Percentiles rank a stretch among this genome's conserved stretches.
Conservation (phyloP, 64 coral and sea anemone genomes). For the Actinia equina region DNA sequence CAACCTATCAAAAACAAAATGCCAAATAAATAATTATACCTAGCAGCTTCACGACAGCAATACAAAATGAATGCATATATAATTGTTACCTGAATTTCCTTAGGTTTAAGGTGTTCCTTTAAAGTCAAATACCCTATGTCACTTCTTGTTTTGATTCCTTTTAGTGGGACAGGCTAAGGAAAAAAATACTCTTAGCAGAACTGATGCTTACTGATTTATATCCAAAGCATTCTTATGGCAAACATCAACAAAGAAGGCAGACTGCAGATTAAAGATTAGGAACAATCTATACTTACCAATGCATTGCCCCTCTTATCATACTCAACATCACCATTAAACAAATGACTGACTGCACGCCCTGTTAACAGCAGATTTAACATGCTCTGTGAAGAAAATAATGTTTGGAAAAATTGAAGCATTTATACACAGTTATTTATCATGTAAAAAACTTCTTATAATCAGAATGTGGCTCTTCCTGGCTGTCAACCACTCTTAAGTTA, state of each 20-base stretch:
- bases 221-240: not conserved
- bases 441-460: too few species aligned
- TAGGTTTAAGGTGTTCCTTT: constrained; percentile 59
- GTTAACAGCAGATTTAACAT: constrained; percentile 86
- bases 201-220: not conserved
- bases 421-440: too few species aligned
- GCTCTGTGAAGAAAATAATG: constrained; percentile 9
- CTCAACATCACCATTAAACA: constrained; percentile 73
- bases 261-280: not conserved
- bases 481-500: too few species aligned
- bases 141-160: constrained; percentile 70
- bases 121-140: constrained; percentile 76
- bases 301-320: constrained; percentile 58
- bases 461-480: too few species aligned
- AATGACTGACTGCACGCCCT: constrained; percentile 54
- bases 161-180: constrained; percentile 45
- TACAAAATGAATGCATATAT: not conserved
- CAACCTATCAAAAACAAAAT: constrained; percentile 39
- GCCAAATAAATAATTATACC: not conserved
- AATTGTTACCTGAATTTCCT: constrained; percentile 47
- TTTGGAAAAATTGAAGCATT: too few species aligned
- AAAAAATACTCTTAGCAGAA: not conserved
- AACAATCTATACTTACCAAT: constrained; percentile 36
- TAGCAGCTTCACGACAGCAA: not conserved
- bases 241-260: not conserved